phyloP scores from a whole-genome alignment of 37 sponge, comb jelly and placozoan species.

The Halisarca cf. caerulea region DNA sequence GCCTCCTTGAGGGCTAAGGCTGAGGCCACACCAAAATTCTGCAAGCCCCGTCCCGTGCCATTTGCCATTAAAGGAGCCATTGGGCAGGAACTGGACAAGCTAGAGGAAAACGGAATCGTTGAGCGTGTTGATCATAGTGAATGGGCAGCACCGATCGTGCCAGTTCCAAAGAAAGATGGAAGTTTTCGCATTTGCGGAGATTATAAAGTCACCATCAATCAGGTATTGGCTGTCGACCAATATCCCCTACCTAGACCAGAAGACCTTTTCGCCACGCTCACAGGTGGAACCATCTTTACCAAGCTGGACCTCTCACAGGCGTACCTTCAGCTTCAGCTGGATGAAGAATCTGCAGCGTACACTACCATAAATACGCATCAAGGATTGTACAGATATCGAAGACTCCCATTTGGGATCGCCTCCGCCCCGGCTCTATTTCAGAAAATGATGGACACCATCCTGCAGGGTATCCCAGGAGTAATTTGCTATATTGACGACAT shows the following conservation, averaged over 20 bases:
- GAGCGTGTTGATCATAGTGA: conserved; percentile 11
- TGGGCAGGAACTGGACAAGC: not conserved
- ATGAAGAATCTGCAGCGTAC: not conserved
- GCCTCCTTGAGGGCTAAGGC: not conserved
- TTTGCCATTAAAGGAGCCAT: not conserved
- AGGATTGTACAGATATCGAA: conserved; percentile 1
- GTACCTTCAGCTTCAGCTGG: conserved; percentile 1
- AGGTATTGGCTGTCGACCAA: not conserved
- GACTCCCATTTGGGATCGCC: conserved; percentile 47
- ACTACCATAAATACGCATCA: conserved; percentile 32
- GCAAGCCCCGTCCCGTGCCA: conserved; percentile 15
- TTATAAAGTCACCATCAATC: conserved; percentile 31
- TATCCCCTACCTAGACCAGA: conserved; percentile 39
- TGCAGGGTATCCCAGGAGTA: conserved; percentile 23
- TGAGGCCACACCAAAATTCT: not conserved
- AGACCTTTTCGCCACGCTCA: conserved; percentile 17
- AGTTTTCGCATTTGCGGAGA: conserved; percentile 33
- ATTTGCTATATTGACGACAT: conserved; percentile 30
- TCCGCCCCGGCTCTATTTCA: conserved; percentile 48
- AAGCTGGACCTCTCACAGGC: conserved; percentile 39
- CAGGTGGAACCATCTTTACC: conserved; percentile 31
- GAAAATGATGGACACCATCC: conserved; percentile 27
- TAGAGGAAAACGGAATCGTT: not conserved
- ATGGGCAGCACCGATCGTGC: conserved; percentile 47
- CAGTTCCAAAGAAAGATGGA: conserved; percentile 28